Percentiles rank a stretch among this genome's conserved stretches.
phyloP scores from a whole-genome alignment of 2,888 invertebrate genomes.

The Uropetala carovei region DNA sequence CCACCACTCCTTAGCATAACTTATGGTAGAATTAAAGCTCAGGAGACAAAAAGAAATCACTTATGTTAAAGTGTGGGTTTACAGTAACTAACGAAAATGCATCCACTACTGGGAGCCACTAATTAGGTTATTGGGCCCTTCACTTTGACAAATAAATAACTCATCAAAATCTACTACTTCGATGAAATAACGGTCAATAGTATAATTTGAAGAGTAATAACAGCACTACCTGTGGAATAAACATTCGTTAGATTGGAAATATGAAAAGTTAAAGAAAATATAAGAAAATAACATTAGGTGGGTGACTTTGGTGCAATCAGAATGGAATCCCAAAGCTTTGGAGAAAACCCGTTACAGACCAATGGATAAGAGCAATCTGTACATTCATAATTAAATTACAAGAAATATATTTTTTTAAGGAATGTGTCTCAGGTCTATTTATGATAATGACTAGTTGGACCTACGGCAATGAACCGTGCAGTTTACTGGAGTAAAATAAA shows the following conservation, averaged over 20 bases:
- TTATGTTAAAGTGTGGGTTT: conserved; percentile 12
- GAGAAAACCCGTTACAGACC: conserved; percentile 62
- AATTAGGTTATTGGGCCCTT: conserved; percentile 53
- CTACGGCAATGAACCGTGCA: conserved; percentile 58
- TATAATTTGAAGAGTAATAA: conserved; percentile 59
- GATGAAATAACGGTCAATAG: conserved; percentile 43
- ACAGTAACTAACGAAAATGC: conserved; percentile 40
- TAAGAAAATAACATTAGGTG: conserved; percentile 59
- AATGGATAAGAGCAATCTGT: conserved; percentile 62
- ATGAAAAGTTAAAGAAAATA: conserved; percentile 60
- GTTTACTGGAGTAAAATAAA: conserved; percentile 58
- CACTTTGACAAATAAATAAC: conserved; percentile 59
- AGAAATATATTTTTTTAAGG: conserved; percentile 60
- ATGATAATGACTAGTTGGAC: conserved; percentile 64
- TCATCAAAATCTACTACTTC: conserved; percentile 50
- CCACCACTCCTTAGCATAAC: conserved; percentile 67
- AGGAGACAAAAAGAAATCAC: conserved; percentile 66
- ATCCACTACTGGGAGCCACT: conserved; percentile 42
- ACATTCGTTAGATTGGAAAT: conserved; percentile 53
- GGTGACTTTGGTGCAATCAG: conserved; percentile 64
- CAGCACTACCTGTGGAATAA: conserved; percentile 49
- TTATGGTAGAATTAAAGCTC: conserved; percentile 67
- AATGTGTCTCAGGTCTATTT: conserved; percentile 60
- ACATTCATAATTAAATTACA: conserved; percentile 61
- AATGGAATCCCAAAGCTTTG: conserved; percentile 64